Percentiles rank a stretch among this genome's conserved stretches.
These are phyloP conservation scores for Pachypanchax playfairii DNA, from an alignment of 2,113 vertebrate species.

Conservation along the genomic window DNA sequence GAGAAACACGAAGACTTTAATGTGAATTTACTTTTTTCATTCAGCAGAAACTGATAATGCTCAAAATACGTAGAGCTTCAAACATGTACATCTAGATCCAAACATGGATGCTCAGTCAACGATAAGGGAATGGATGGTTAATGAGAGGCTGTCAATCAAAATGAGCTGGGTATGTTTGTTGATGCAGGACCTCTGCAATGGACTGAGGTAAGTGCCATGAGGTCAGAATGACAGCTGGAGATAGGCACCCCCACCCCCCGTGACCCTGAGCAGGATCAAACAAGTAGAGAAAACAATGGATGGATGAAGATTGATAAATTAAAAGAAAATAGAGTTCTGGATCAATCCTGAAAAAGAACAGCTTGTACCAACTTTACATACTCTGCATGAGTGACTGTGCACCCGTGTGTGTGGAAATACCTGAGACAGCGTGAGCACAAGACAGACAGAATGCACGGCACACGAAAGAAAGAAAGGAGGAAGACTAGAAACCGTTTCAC, in stretches of 20 bases:
- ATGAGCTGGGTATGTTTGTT: constrained; percentile 23
- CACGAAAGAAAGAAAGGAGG: not conserved
- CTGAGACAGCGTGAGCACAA: constrained; percentile 8
- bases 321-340: not conserved
- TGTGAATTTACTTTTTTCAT: constrained; percentile 14
- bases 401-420: constrained; percentile 8
- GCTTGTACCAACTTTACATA: not conserved
- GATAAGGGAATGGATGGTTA: constrained; percentile 12
- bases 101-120: constrained; percentile 1
- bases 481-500: constrained; percentile 40
- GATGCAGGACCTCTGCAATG: no score
- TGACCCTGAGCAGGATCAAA: no score
- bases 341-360: constrained; percentile 10
- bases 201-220: not conserved
- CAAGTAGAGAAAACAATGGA: no score
- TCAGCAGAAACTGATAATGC: constrained; percentile 18
- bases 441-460: not conserved
- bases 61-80: not conserved
- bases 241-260: no score
- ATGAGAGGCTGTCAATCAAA: constrained; percentile 46
- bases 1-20: constrained; percentile 20
- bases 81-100: constrained; percentile 2
- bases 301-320: not conserved
- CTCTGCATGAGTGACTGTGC: constrained; percentile 17
- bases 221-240: no score